phyloP scores from a whole-genome alignment of 2,888 invertebrate species.

The Aricia artaxerxes region DNA sequence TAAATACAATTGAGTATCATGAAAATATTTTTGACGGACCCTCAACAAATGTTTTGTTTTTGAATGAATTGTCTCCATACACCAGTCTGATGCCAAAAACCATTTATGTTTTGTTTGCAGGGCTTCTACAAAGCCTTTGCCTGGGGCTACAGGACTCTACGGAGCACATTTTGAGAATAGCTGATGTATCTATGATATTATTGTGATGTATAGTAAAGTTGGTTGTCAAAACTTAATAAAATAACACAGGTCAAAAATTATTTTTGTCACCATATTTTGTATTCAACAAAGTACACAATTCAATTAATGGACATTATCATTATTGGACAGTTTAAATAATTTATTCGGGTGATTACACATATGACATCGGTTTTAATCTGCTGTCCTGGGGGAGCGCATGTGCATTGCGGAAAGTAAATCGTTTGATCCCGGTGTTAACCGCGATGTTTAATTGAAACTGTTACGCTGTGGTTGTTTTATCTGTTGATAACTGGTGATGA shows the following conservation, averaged over 20 bases:
- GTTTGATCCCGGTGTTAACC: conserved; percentile 46
- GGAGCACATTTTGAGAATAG: too few relatives aligned
- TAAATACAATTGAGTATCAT: too few relatives aligned
- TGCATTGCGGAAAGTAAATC: conserved; percentile 48
- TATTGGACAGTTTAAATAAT: conserved; percentile 11
- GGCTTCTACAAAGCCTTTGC: too few relatives aligned
- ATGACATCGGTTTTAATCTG: conserved; percentile 29
- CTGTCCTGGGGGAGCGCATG: conserved; percentile 19
- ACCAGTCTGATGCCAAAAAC: too few relatives aligned
- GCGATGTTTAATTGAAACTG: conserved; percentile 49
- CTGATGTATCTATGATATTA: too few relatives aligned
- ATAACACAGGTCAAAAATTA: not conserved
- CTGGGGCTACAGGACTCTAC: too few relatives aligned
- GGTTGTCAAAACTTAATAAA: too few relatives aligned
- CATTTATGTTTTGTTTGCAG: too few relatives aligned
- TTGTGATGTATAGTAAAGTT: too few relatives aligned
- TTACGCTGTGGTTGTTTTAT: conserved; percentile 43
- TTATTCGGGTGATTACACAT: conserved; percentile 7
- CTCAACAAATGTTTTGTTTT: too few relatives aligned
- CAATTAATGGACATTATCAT: conserved; percentile 10
- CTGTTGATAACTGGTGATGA: conserved; percentile 39
- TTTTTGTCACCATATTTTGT: not conserved
- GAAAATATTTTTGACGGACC: too few relatives aligned
- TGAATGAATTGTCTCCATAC: too few relatives aligned
- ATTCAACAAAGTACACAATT: conserved; percentile 7